Conservation (phyloP, 2,113 vertebrate genomes). For the Phyllopteryx taeniolatus region DNA sequence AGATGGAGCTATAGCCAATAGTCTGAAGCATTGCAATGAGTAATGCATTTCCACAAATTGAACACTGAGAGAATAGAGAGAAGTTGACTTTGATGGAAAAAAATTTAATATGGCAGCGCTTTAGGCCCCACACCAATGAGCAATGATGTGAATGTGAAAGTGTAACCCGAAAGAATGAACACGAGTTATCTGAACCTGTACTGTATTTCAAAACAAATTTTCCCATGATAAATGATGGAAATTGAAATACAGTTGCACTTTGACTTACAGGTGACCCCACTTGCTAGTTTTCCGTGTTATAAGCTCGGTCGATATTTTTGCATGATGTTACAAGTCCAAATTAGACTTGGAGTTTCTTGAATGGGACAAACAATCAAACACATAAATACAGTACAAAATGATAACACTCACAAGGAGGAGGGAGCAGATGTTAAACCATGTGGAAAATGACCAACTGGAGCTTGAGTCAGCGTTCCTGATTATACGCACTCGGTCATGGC, state of each 20-base stretch:
- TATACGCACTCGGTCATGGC: too few species aligned
- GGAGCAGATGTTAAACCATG: too few species aligned
- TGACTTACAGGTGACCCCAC: too few species aligned
- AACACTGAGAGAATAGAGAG: conserved; percentile 28
- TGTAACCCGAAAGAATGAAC: not conserved
- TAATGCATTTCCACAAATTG: conserved; percentile 44
- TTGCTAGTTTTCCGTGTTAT: too few species aligned
- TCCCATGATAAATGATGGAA: not conserved
- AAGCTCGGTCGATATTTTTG: too few species aligned
- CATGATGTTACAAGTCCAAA: not conserved
- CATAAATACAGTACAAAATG: too few species aligned
- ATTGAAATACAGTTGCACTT: too few species aligned
- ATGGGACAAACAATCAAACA: too few species aligned
- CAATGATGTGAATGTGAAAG: conserved; percentile 29
- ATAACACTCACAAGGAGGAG: too few species aligned
- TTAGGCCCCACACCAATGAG: conserved; percentile 26
- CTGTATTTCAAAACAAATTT: not conserved
- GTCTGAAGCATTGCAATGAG: conserved; percentile 32
- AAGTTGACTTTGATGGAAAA: conserved; percentile 64
- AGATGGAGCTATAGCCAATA: conserved; percentile 35
- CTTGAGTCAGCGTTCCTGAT: too few species aligned
- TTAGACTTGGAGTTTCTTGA: not conserved
- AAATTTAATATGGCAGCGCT: conserved; percentile 63
- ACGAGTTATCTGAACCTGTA: too few species aligned
- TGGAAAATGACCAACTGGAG: too few species aligned